phyloP scores from a whole-genome alignment of 2,888 invertebrate genomes.

The Dromius quadrimaculatus region DNA sequence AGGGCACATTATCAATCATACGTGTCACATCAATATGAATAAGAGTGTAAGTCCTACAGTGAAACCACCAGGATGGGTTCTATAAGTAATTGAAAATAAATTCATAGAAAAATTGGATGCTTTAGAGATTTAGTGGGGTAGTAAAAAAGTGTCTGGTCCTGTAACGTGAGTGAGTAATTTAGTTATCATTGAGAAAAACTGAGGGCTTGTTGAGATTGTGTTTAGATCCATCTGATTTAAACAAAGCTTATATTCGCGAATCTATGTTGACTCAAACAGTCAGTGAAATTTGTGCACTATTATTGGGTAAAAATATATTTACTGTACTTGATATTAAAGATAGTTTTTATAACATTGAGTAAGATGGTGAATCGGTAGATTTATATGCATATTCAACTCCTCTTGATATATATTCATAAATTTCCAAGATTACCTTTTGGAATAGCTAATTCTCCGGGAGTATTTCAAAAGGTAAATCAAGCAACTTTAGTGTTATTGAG shows the following conservation, averaged over 20 bases:
- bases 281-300: neutral
- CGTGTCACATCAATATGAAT: neutral
- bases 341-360: too few relatives aligned
- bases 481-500: too few relatives aligned
- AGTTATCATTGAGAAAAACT: neutral
- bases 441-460: too few relatives aligned
- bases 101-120: neutral
- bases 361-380: too few relatives aligned
- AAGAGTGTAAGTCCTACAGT: neutral
- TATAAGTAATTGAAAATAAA: neutral
- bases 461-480: too few relatives aligned
- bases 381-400: too few relatives aligned
- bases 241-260: neutral
- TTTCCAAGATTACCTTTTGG: too few relatives aligned
- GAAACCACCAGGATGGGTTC: neutral
- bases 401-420: too few relatives aligned
- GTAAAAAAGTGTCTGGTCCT: neutral
- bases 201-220: neutral
- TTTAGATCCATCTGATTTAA: neutral
- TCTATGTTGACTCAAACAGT: neutral
- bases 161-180: neutral
- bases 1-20: too few relatives aligned
- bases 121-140: neutral
- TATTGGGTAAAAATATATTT: neutral
- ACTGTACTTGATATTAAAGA: neutral